A percentile compares a stretch with the other conserved stretches of the same genome.
phyloP scores from a whole-genome alignment of 2,113 vertebrate species.

The Helogale parvula region DNA sequence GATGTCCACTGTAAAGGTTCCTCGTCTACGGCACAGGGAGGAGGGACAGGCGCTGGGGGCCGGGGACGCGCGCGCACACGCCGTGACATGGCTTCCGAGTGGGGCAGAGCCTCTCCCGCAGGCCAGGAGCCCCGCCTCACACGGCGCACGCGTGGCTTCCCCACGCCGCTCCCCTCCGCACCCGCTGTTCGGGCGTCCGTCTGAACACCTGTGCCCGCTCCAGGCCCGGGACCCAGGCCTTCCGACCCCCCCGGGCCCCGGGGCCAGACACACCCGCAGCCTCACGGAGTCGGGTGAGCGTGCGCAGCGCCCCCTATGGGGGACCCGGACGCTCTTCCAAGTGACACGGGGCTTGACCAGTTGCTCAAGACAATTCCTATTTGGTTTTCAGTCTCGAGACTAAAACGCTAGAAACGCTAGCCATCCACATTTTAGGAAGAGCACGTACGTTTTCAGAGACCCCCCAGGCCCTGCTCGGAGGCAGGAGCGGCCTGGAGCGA shows the following conservation, averaged over 20 bases:
- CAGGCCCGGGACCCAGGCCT: fast-evolving
- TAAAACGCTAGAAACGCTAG: neutral
- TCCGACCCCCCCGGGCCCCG: fast-evolving
- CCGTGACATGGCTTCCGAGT: neutral
- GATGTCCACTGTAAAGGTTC: neutral
- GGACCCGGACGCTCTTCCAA: fast-evolving
- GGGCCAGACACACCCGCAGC: neutral
- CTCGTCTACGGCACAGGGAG: neutral
- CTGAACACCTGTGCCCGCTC: fast-evolving
- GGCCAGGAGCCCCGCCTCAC: conserved; percentile 35
- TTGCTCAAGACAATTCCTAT: neutral
- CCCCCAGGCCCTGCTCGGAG: neutral
- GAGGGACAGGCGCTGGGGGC: fast-evolving
- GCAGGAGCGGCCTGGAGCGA: fast-evolving
- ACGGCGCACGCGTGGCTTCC: conserved; percentile 24
- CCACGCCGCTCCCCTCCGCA: neutral
- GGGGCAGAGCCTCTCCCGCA: conserved; percentile 20
- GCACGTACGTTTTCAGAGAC: neutral
- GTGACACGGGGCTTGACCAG: fast-evolving
- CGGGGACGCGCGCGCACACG: fast-evolving
- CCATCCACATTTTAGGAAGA: neutral
- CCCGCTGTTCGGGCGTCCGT: fast-evolving
- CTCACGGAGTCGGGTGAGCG: neutral
- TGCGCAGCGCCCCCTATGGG: fast-evolving
- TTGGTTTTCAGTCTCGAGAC: neutral